Conservation (phyloP, 2,113 vertebrate genomes). For the Pandion haliaetus region DNA sequence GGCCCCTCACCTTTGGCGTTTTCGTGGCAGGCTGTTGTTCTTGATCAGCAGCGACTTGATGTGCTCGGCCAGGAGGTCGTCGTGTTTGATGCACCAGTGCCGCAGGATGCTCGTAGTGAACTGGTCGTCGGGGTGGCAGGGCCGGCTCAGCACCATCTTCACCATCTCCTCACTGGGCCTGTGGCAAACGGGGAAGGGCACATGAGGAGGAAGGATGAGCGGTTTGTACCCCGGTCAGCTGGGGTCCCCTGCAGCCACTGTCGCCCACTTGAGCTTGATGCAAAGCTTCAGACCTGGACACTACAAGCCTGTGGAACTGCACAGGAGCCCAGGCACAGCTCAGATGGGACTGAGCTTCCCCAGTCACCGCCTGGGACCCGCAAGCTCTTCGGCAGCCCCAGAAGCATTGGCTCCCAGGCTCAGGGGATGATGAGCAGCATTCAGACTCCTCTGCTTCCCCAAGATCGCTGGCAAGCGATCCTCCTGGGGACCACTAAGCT, state of each 20-base stretch:
- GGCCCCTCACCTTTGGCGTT: slow-evolving; percentile 84
- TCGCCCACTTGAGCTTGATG: not conserved
- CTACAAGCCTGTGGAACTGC: rapidly evolving
- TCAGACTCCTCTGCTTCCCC: not conserved
- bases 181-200: rapidly evolving
- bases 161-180: slow-evolving; percentile 98
- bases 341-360: not conserved
- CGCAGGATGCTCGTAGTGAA: slow-evolving; percentile 96
- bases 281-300: too few relatives aligned
- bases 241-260: not conserved
- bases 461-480: not conserved
- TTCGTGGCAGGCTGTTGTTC: slow-evolving; percentile 95
- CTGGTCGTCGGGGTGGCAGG: slow-evolving; percentile 91
- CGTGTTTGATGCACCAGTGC: slow-evolving; percentile 92
- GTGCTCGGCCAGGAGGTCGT: slow-evolving; percentile 89
- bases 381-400: not conserved
- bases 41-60: slow-evolving; percentile 96
- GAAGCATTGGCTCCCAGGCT: not conserved
- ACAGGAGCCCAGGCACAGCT: not conserved
- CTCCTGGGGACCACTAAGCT: not conserved
- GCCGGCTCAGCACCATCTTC: slow-evolving; percentile 95
- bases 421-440: not conserved
- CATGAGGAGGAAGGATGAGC: too few relatives aligned
- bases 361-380: not conserved
- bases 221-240: not conserved